These are phyloP conservation scores for Eristalis tenax DNA, from an alignment of 2,888 invertebrate genomes.

Conservation along the genomic window DNA sequence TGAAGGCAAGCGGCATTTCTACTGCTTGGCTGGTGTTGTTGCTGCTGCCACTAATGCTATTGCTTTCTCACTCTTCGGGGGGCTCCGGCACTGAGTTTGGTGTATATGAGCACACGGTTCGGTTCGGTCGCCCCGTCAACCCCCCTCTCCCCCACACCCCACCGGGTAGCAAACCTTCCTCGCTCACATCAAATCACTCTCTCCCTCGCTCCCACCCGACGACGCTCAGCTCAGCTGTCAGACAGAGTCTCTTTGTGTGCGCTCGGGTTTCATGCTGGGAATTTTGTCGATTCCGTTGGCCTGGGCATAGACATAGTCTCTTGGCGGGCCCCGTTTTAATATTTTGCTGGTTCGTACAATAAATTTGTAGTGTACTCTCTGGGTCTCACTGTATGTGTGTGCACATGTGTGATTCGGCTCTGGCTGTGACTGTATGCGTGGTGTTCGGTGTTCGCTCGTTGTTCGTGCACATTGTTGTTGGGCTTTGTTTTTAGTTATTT, in stretches of 20 bases:
- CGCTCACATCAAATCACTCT: not conserved
- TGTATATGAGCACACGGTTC: slow-evolving; percentile 26
- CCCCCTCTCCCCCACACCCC: too few relatives aligned
- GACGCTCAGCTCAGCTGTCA: not conserved
- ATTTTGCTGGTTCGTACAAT: slow-evolving; percentile 70
- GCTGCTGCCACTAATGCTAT: slow-evolving; percentile 24
- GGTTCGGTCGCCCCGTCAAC: slow-evolving; percentile 46
- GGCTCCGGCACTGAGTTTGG: not conserved
- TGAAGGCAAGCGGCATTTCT: slow-evolving; percentile 52
- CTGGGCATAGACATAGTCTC: slow-evolving; percentile 73
- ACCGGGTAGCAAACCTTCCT: not conserved
- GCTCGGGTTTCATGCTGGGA: slow-evolving; percentile 70
- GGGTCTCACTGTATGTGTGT: not conserved
- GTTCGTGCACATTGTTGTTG: slow-evolving; percentile 32
- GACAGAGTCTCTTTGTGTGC: slow-evolving; percentile 21
- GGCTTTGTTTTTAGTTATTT: slow-evolving; percentile 39
- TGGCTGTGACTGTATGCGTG: not conserved
- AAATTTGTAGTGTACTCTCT: slow-evolving; percentile 54
- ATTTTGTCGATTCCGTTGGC: slow-evolving; percentile 63
- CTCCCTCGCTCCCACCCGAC: not conserved
- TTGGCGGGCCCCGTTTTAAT: slow-evolving; percentile 70
- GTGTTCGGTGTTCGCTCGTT: not conserved
- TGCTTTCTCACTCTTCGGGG: slow-evolving; percentile 16
- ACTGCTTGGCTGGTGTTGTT: slow-evolving; percentile 20
- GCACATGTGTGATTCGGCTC: not conserved